Base-by-base conservation (phyloP, 2,113 vertebrate genomes). In the Serinus canaria region DNA sequence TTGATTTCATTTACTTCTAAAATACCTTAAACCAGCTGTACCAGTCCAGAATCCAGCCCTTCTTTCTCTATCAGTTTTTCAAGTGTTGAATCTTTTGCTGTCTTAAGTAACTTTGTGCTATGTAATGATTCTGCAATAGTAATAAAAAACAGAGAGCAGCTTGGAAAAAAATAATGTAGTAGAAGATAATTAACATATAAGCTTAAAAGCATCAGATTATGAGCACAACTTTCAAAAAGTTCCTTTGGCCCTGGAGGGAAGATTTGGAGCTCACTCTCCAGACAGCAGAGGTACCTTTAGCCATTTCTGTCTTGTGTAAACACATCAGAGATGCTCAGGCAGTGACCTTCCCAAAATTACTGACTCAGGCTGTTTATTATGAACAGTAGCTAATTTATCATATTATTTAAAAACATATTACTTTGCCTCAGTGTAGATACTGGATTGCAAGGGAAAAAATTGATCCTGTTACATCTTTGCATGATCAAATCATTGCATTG, bases 1-100 rank as follows among this genome's bases (percentile, higher is more conserved):
- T 98, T 98, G 97, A 98, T 98, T 98, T 98, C 98, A 98, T 98
- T 98, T 98, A 97, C 97, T 97, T 98, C 96, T 94, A 95, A 98
- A 97, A 97, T 98, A 96, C 98, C 97, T 98, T 96, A 97, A 98
- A 97, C 97, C 98, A 98, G 97, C 98, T 98, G 98, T 97, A 97
- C 96, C 96, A 97, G 95, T 82, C 96, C 91, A 97, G 96, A 97
- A 97, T 96, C 95, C 90, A 92, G 91, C 88, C 85, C 58, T 91
- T 66, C 82, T 64, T 96, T 97, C 90, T 92, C 2, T 93, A 91
- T 94, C 96, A 92, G 58, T 88, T 86, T 92, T 95, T 63, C 78
- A 95, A 96, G 77, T 79, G 89, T 47, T 75, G 72, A 93, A 72
- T 90, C 82, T 95, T 94, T 96, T 79, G 60, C 82, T 85, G 35